A percentile compares a stretch with the other conserved stretches of the same genome.
Evolutionary conservation across 1,140 invertebrate genomes (phyloP).

Genomic region (Drosophila simulans): DNA sequence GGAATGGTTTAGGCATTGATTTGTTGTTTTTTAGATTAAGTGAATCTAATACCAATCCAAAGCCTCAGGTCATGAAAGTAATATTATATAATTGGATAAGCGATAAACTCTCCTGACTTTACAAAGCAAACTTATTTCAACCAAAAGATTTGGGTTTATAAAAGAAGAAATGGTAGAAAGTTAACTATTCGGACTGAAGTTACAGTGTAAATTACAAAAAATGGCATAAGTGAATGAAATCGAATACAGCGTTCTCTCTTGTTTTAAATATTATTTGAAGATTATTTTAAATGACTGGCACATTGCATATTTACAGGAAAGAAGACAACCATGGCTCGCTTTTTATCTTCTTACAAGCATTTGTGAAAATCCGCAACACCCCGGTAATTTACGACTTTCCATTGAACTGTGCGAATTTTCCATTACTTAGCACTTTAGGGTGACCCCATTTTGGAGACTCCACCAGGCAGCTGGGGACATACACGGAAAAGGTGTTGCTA

Average conservation of each 20-base stretch:
- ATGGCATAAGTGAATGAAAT: no score
- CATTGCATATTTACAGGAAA: no score
- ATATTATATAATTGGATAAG: neutral
- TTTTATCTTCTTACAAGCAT: neutral
- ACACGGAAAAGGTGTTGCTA: constrained; percentile 48
- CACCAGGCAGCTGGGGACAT: neutral
- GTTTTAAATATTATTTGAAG: no score
- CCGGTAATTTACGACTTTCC: neutral
- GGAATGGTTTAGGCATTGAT: neutral
- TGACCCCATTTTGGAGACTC: neutral
- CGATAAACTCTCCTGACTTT: neutral
- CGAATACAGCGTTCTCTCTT: no score
- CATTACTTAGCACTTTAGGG: neutral
- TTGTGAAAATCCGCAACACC: no score
- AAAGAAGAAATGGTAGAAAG: no score
- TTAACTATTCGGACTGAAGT: no score
- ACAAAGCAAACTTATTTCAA: no score
- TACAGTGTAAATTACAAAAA: no score
- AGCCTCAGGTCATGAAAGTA: neutral
- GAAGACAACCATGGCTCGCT: neutral
- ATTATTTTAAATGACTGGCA: no score
- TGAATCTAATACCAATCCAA: neutral
- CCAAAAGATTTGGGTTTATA: no score
- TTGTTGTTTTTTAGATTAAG: constrained; percentile 16
- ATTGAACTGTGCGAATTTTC: constrained; percentile 9